Evolutionary conservation across 1,140 invertebrate species (phyloP).

Genomic region (Subanguina moxae): DNA sequence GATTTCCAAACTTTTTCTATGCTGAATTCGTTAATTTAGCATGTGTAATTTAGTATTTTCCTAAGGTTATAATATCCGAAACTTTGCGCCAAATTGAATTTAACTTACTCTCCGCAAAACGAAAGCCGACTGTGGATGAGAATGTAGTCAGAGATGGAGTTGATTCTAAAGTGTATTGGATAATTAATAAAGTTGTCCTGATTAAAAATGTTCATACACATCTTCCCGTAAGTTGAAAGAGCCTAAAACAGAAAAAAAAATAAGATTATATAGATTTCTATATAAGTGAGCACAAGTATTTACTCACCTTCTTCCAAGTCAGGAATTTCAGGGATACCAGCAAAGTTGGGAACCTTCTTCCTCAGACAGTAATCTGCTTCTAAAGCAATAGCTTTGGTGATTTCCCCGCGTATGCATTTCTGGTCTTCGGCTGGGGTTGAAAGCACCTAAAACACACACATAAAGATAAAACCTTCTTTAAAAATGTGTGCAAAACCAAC

Average conservation of each 20-base stretch:
- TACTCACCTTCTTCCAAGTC: slow-evolving; percentile 57
- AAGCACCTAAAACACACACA: slow-evolving; percentile 24
- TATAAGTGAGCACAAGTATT: slow-evolving; percentile 23
- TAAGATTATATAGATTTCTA: neutral
- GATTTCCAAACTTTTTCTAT: too few relatives aligned
- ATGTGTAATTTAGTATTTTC: too few relatives aligned
- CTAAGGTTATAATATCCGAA: too few relatives aligned
- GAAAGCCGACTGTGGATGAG: slow-evolving; percentile 54
- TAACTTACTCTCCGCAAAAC: slow-evolving; percentile 51
- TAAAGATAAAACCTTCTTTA: neutral
- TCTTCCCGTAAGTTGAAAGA: slow-evolving; percentile 24
- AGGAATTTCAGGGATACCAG: slow-evolving; percentile 54
- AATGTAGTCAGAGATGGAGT: slow-evolving; percentile 59
- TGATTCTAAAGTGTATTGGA: slow-evolving; percentile 37
- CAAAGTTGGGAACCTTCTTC: slow-evolving; percentile 51
- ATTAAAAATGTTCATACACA: slow-evolving; percentile 44
- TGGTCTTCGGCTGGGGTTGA: slow-evolving; percentile 57
- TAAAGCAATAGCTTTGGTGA: slow-evolving; percentile 54
- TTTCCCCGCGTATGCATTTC: slow-evolving; percentile 57
- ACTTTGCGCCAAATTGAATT: too few relatives aligned
- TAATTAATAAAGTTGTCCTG: too few relatives aligned
- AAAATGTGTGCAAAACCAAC: slow-evolving; percentile 8
- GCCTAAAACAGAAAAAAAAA: slow-evolving; percentile 3
- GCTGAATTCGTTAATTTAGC: too few relatives aligned
- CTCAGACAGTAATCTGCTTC: slow-evolving; percentile 53